Conservation (phyloP, 2,888 invertebrate species). For the Pelosia muscerda region DNA sequence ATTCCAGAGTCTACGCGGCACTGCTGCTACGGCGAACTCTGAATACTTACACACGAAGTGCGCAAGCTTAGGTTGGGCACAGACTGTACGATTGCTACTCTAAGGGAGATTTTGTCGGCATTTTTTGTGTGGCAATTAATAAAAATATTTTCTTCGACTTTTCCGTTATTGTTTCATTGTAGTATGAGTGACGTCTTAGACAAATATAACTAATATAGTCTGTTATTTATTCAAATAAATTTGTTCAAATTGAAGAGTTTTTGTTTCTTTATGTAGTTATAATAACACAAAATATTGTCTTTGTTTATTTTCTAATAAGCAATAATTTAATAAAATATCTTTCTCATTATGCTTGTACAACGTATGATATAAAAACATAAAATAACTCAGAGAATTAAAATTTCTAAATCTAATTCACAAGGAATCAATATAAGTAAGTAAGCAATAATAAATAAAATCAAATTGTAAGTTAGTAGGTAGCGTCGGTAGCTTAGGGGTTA, state of each 20-base stretch:
- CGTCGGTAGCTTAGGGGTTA: too few relatives aligned
- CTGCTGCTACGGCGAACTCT: conserved; percentile 61
- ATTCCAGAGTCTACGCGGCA: conserved; percentile 66
- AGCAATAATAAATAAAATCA: too few relatives aligned
- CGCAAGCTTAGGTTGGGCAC: conserved; percentile 63
- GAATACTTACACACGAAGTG: conserved; percentile 49
- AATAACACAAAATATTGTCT: background rate
- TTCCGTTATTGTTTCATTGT: background rate
- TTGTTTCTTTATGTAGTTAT: background rate
- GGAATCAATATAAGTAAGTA: too few relatives aligned
- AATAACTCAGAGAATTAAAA: too few relatives aligned
- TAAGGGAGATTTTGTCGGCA: conserved; percentile 12
- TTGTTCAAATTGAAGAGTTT: background rate
- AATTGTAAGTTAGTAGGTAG: too few relatives aligned
- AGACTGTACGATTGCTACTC: conserved; percentile 46
- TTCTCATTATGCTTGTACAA: too few relatives aligned
- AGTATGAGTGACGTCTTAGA: background rate
- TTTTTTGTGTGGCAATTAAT: background rate
- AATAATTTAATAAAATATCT: too few relatives aligned
- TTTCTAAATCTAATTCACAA: too few relatives aligned
- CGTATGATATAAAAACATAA: too few relatives aligned
- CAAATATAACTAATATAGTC: background rate
- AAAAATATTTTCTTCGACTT: background rate
- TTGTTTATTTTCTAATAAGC: too few relatives aligned
- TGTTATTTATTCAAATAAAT: too few relatives aligned